A percentile compares a stretch with the other conserved stretches of the same genome.
These are phyloP conservation scores for Drosophila stalkeri DNA, from an alignment of 2,888 invertebrate species.

Conservation along the genomic window DNA sequence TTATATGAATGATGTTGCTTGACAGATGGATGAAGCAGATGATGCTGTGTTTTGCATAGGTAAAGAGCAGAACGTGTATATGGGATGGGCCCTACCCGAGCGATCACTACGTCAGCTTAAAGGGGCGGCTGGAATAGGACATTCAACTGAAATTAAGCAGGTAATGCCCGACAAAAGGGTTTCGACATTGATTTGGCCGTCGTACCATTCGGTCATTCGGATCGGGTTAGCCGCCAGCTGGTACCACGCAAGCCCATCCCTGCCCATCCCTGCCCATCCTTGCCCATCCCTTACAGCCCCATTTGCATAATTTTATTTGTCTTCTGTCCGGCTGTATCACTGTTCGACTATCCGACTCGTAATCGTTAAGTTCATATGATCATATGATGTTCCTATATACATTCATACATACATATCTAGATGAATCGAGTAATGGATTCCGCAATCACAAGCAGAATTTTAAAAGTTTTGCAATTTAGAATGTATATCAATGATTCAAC, in stretches of 20 bases:
- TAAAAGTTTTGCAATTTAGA: neutral
- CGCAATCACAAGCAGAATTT: neutral
- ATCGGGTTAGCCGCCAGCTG: constrained; percentile 49
- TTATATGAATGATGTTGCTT: neutral
- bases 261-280: constrained; percentile 36
- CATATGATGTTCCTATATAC: neutral
- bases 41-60: constrained; percentile 36
- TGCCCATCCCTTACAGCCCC: constrained; percentile 25
- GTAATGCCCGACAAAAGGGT: constrained; percentile 44
- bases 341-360: constrained; percentile 2
- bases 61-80: constrained; percentile 32
- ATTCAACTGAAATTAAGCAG: constrained; percentile 28
- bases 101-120: constrained; percentile 42
- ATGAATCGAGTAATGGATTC: neutral
- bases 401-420: neutral
- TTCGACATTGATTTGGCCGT: constrained; percentile 54
- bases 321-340: constrained; percentile 8
- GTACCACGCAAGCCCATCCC: constrained; percentile 15
- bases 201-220: constrained; percentile 25
- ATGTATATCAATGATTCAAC: neutral
- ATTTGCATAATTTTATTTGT: constrained; percentile 32
- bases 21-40: constrained; percentile 50
- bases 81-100: constrained; percentile 28
- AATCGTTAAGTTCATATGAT: constrained; percentile 2
- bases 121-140: constrained; percentile 34